Evolutionary conservation across 2,797 vertebrate species (phyloP).

Genomic region (Squalus acanthias): DNA sequence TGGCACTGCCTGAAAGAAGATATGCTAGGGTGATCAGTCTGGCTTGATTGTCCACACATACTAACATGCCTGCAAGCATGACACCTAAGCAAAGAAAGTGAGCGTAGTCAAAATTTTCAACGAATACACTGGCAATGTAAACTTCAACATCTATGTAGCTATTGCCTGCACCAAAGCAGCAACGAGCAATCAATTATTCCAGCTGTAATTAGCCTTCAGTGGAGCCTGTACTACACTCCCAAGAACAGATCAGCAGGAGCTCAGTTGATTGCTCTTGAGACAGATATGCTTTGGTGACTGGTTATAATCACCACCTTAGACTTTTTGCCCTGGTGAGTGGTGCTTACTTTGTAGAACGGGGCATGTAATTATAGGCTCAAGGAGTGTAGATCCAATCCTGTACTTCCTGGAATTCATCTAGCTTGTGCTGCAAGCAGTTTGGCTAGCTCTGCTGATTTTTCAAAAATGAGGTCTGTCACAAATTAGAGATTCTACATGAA

Average conservation of each 20-base stretch:
- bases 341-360: not conserved
- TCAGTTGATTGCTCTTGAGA: not conserved
- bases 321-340: not conserved
- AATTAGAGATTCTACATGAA: not conserved
- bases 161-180: not conserved
- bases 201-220: not conserved
- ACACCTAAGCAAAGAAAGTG: not conserved
- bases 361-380: not conserved
- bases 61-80: not conserved
- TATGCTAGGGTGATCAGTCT: not conserved
- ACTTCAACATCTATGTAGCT: not conserved
- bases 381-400: not conserved
- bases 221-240: not conserved
- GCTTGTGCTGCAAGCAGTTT: not conserved
- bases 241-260: not conserved
- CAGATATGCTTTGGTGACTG: no score
- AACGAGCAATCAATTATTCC: not conserved
- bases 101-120: not conserved
- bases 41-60: not conserved
- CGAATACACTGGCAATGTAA: not conserved
- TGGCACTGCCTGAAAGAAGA: not conserved
- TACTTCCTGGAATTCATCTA: not conserved
- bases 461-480: not conserved
- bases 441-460: not conserved
- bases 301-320: no score